These are phyloP conservation scores for Promerops cafer DNA, from an alignment of 2,113 vertebrate genomes.

Conservation along the genomic window DNA sequence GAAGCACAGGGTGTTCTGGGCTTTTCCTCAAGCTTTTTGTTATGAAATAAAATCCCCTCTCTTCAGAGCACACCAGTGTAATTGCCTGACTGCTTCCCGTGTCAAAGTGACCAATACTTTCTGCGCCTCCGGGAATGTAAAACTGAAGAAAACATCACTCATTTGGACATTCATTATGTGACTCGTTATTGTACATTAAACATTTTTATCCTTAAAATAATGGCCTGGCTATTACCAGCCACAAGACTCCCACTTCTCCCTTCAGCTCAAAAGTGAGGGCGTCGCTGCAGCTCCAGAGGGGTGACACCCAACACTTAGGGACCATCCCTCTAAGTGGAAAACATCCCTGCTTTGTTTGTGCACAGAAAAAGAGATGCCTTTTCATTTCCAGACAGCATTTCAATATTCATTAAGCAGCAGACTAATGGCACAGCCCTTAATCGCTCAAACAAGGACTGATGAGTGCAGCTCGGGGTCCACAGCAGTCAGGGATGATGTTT, in stretches of 20 bases:
- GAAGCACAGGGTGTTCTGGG: neutral
- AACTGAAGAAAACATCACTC: conserved; percentile 31
- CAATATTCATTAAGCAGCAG: conserved; percentile 12
- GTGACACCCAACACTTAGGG: conserved; percentile 7
- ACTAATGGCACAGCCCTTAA: neutral
- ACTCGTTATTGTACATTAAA: conserved; percentile 46
- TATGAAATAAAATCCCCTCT: neutral
- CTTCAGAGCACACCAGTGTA: neutral
- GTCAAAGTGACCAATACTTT: conserved; percentile 52
- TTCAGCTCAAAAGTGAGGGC: conserved; percentile 5
- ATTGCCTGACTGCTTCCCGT: conserved; percentile 4
- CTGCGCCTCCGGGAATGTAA: conserved; percentile 8
- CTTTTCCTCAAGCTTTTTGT: neutral
- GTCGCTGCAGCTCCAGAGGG: neutral
- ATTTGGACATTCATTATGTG: conserved; percentile 31
- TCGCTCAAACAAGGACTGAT: neutral
- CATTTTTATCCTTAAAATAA: conserved; percentile 51
- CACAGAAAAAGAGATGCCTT: neutral
- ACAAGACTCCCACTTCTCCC: conserved; percentile 9
- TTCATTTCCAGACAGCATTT: neutral
- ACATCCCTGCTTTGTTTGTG: neutral
- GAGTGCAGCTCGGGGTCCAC: neutral
- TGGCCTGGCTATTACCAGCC: neutral
- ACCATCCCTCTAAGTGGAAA: neutral
- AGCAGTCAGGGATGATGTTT: neutral